Base-by-base conservation (phyloP, 2,888 invertebrate genomes). In the Carcina quercana region DNA sequence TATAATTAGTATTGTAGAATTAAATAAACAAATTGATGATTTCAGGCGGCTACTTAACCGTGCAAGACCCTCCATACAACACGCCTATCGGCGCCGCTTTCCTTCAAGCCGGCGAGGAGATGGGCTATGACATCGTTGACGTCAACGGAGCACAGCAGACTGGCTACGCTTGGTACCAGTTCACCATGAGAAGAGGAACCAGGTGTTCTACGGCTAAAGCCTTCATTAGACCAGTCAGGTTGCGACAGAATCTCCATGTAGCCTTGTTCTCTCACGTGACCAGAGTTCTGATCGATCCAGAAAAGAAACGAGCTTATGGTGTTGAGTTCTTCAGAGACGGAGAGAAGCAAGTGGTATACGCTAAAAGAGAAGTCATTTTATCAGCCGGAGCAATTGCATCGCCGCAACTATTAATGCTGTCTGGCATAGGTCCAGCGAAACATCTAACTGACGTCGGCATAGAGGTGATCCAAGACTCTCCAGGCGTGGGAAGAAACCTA, bases 391-490 rank as follows among this genome's bases (percentile, higher is more conserved):
- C 98, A 0, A 91, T 99, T 38, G 96, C 91, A 44, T 89, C 93
- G 0, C 97, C 98, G 0, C 98, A 98, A 53, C 65, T 98, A 6
- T 85, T 99, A 34, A 92, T 98, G 93, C 78, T 98, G 51, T 91
- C 90, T 15, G 98, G 98, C 0, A 78, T 98, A 2, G 96, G 96
- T 1, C 93, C 94, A 0, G 86, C 80, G 13, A 66, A 86, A n/a
- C 92, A 96, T 58, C 74, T 96, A 3, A 62, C 85, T 40, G 87
- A 92, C 43, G 85, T 91, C 6, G 91, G 91, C 0, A 86, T 95
- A 28, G 87, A 89, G 6, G 87, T 94, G 22, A 85, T 95, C 3
- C 88, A 88, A 17, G 89, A 94, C 69, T 86, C 90, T 19, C 93
- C 93, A 0, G 94, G 94, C 2, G 95, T 96, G 0, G 96, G 96